Base-by-base conservation (phyloP, 2,113 vertebrate genomes). In the Rhombomys opimus region DNA sequence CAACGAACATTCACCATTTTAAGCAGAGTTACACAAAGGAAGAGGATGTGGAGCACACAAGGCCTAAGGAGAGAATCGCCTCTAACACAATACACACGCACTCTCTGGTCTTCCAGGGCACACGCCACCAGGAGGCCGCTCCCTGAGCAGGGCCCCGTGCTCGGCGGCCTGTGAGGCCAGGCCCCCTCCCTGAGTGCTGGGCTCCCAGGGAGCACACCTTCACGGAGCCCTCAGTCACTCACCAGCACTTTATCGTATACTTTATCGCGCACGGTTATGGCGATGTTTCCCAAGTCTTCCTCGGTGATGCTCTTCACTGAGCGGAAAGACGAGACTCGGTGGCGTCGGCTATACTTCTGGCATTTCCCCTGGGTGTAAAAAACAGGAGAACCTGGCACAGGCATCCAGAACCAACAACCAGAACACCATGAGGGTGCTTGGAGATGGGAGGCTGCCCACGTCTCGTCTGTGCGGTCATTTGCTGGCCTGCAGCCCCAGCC, bases 221-320 rank as follows among this genome's bases (percentile, higher is more conserved):
- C 35, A 14, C 13, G 32, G 46, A 35, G 15, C 0, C 11, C n/a
- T n/a, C n/a, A n/a, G 3, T 1, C 11, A 68, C 98, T 98, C 98
- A 99, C 99, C 54, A 99, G 97, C 68, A 99, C 99, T 98, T 99
- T 99, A 97, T 99, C 99, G 65, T 99, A 99, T 97, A 99, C 99
- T 98, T 99, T 99, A 98, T 99, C 99, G 98, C 99, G 99, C 97
- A 99, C 98, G 14, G 99, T 99, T 50, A 99, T 96, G 3, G 99
- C 99, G 63, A 99, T 98, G 78, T 99, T 99, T 80, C 99, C 99
- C 97, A 99, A 98, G 41, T 99, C 99, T 76, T 99, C 99, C 65
- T 99, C 97, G 0, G 99, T 99, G 97, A 99, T 99, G 75, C 99
- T 99, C 1, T 99, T 99, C 13, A 99, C 99, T 0, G 99, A 98